Evolutionary conservation across 1,140 invertebrate species (phyloP).

Genomic region (Holcopasites calliopsidis): DNA sequence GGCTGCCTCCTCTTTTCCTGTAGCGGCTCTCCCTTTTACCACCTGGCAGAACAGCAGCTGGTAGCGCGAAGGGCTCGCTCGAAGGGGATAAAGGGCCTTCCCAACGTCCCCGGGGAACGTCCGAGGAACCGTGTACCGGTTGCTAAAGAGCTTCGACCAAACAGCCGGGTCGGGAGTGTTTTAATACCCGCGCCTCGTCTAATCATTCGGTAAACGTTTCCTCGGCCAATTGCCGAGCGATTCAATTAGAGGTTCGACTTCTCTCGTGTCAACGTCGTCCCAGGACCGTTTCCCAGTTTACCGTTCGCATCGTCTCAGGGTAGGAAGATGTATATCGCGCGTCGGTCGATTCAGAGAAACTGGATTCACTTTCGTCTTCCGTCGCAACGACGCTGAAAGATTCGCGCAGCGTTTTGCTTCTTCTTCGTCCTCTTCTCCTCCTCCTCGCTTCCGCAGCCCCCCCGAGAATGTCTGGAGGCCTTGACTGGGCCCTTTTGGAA

Average conservation of each 20-base stretch:
- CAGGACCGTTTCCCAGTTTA: too few relatives aligned
- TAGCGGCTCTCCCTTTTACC: conserved; percentile 54
- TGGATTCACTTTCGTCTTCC: conserved; percentile 42
- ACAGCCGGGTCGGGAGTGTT: background rate
- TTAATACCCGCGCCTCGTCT: background rate
- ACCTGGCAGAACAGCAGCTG: conserved; percentile 65
- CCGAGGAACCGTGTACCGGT: conserved; percentile 9
- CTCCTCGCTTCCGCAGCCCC: too few relatives aligned
- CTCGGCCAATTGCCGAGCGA: background rate
- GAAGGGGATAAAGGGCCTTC: conserved; percentile 41
- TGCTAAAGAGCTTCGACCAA: background rate
- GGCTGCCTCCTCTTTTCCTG: conserved; percentile 17
- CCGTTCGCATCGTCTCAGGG: too few relatives aligned
- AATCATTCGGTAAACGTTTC: conserved; percentile 9
- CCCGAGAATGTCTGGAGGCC: conserved; percentile 68
- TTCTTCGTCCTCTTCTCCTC: too few relatives aligned
- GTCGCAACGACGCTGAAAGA: conserved; percentile 52
- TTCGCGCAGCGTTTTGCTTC: conserved; percentile 62
- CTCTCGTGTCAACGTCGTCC: background rate
- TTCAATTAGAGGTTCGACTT: too few relatives aligned
- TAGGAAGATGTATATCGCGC: conserved; percentile 11
- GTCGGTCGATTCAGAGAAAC: conserved; percentile 30
- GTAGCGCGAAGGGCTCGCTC: conserved; percentile 45
- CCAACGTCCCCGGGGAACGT: conserved; percentile 47
- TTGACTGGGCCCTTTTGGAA: conserved; percentile 62